Percentiles rank a stretch among this genome's conserved stretches.
Evolutionary conservation across 2,888 invertebrate species (phyloP).

Genomic region (Seira musarum): DNA sequence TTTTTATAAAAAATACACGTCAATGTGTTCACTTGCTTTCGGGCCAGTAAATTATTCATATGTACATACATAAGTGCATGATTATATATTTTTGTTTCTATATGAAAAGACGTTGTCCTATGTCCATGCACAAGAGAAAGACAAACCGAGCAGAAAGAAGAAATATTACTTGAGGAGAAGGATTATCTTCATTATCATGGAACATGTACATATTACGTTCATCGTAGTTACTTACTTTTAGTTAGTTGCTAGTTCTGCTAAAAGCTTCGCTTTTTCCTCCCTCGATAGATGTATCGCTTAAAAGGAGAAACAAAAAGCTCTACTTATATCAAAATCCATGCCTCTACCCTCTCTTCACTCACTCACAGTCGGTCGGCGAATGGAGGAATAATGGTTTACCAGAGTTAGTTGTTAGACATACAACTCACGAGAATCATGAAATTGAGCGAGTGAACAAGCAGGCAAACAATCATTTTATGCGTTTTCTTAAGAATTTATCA

Average conservation of each 20-base stretch:
- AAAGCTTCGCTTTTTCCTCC: neutral
- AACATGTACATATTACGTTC: slow-evolving; percentile 10
- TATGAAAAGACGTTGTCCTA: no score
- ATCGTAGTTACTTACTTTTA: no score
- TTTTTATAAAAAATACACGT: neutral
- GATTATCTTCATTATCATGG: slow-evolving; percentile 27
- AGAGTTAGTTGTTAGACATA: neutral
- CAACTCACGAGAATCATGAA: neutral
- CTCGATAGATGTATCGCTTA: slow-evolving; percentile 1
- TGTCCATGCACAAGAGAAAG: neutral
- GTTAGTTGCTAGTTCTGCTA: no score
- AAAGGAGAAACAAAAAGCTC: no score
- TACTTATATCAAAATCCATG: slow-evolving; percentile 9
- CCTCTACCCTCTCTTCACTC: slow-evolving; percentile 46
- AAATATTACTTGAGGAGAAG: slow-evolving; percentile 5
- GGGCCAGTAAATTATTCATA: slow-evolving; percentile 53
- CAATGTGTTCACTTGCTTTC: slow-evolving; percentile 23
- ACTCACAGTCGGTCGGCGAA: neutral
- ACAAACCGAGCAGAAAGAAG: slow-evolving; percentile 8
- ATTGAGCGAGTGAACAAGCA: neutral
- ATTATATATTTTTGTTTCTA: no score
- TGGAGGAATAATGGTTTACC: neutral
- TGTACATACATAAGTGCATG: slow-evolving; percentile 4
- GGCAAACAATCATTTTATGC: slow-evolving; percentile 11
- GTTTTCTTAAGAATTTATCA: slow-evolving; percentile 4